Conservation (phyloP, 2,888 invertebrate species). For the Marasmarcha lunaedactyla region DNA sequence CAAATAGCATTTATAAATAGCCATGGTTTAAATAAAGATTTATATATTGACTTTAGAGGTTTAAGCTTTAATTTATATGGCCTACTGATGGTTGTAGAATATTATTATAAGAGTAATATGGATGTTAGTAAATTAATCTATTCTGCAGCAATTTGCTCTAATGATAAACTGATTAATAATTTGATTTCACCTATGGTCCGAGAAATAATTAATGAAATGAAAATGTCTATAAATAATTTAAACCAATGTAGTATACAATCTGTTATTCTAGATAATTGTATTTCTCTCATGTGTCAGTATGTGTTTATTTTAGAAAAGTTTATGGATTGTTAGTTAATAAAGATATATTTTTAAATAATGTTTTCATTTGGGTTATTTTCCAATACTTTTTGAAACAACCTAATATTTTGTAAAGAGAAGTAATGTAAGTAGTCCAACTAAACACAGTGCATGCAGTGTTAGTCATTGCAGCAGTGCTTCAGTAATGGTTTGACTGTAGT, state of each 20-base stretch:
- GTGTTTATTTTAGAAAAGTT: conserved; percentile 57
- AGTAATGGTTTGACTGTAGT: too few species aligned
- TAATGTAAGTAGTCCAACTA: too few species aligned
- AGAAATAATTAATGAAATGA: conserved; percentile 34
- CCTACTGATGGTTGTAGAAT: conserved; percentile 53
- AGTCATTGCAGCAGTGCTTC: too few species aligned
- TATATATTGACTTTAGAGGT: conserved; percentile 74
- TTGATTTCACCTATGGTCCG: conserved; percentile 45
- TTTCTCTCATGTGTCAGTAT: conserved; percentile 57
- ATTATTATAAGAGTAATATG: conserved; percentile 42
- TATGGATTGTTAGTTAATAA: conserved; percentile 53
- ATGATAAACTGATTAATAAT: conserved; percentile 42
- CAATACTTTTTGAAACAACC: too few species aligned
- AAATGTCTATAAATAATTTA: conserved; percentile 36
- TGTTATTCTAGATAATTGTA: conserved; percentile 50
- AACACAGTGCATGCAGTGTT: too few species aligned
- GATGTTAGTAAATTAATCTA: conserved; percentile 55
- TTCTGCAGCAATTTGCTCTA: conserved; percentile 51
- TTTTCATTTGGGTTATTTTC: too few species aligned
- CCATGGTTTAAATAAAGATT: conserved; percentile 71
- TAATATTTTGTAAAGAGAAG: too few species aligned
- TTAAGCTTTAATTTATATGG: conserved; percentile 76
- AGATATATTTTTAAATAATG: too few species aligned
- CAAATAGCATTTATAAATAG: conserved; percentile 74
- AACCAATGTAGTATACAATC: conserved; percentile 26